Percentiles rank a stretch among this genome's conserved stretches.
These are phyloP conservation scores for Bovichtus diacanthus DNA, from an alignment of 2,797 vertebrate genomes.

Conservation along the genomic window DNA sequence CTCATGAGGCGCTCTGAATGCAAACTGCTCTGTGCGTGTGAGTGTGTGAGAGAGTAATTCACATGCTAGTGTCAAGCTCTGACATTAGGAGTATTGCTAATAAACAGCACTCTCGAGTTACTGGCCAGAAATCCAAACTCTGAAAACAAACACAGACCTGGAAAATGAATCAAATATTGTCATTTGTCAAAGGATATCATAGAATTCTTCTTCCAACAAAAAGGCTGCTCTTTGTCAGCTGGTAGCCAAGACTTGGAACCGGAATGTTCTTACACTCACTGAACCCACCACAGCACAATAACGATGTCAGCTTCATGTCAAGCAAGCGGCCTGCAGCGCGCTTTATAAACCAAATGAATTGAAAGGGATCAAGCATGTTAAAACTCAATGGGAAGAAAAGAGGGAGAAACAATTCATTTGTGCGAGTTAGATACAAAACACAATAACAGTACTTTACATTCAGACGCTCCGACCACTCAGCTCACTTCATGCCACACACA, in stretches of 20 bases:
- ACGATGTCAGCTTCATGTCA: conserved; percentile 13
- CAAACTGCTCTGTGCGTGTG: conserved; percentile 17
- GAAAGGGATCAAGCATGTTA: conserved; percentile 10
- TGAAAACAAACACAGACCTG: conserved; percentile 2
- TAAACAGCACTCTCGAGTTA: conserved; percentile 8
- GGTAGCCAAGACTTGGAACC: conserved; percentile 7
- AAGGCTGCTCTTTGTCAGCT: conserved; percentile 28
- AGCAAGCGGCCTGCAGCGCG: not conserved
- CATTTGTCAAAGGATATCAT: not conserved
- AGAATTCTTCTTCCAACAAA: not conserved
- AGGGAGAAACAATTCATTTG: not conserved
- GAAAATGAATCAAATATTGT: conserved; percentile 18
- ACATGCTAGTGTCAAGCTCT: conserved; percentile 16
- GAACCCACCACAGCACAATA: conserved; percentile 13
- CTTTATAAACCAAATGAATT: not conserved
- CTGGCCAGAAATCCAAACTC: conserved; percentile 4
- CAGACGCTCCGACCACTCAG: not conserved
- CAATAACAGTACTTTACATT: not conserved
- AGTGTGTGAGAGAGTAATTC: conserved; percentile 21
- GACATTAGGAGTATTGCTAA: conserved; percentile 14
- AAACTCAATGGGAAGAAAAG: conserved; percentile 1
- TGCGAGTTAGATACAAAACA: not conserved
- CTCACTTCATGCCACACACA: not conserved
- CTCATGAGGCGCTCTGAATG: conserved; percentile 7
- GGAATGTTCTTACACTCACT: conserved; percentile 2